Evolutionary conservation across 2,888 invertebrate genomes (phyloP), one percentile per base, ranked within the genome.

Genomic region (Tricholauxania praeusta): DNA sequence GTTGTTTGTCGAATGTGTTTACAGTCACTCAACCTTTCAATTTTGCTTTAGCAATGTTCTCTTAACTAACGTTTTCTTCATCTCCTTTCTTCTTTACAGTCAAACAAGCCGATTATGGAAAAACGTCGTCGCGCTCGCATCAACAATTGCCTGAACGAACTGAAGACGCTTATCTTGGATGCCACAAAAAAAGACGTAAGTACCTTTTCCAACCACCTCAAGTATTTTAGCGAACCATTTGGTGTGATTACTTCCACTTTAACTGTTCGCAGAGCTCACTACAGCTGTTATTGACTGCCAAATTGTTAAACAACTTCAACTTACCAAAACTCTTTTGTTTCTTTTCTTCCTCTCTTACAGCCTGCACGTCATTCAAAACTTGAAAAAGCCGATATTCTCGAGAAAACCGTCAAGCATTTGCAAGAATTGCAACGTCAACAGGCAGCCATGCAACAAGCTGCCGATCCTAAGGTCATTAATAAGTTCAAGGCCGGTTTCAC

Each of bases 371-470:
- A 97, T 88, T 96, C 96, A 7, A 98, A 98, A 86, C 89, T 98
- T 82, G 98, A 98, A 87, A 98, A 98, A 85, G 97, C 98, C 1
- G 98, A 98, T 87, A 97, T 98, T 79, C 89, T 98, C 70, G 98
- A 98, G 88, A 93, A 97, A 90, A 96, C 97, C 1, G 97, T 98
- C 63, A 95, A 96, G 84, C 96, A 97, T 85, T 89, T 98, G 66
- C 95, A 96, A 85, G 93, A 93, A 75, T 89, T 98, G 17, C 97
- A 97, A 84, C 91, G 95, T 14, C 96, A 96, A 85, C 96, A 96
- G 86, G 88, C 94, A 62, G 94, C 93, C 12, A 91, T 93, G 78
- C 93, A 95, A 32, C 93, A 94, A 78, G 93, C 94, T 0, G 92
- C 94, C 12, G 96, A 97, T 86, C 95, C 96, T 0, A 92, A 92